phyloP scores from a whole-genome alignment of 2,888 invertebrate genomes.

The Rhodophaea formosa region DNA sequence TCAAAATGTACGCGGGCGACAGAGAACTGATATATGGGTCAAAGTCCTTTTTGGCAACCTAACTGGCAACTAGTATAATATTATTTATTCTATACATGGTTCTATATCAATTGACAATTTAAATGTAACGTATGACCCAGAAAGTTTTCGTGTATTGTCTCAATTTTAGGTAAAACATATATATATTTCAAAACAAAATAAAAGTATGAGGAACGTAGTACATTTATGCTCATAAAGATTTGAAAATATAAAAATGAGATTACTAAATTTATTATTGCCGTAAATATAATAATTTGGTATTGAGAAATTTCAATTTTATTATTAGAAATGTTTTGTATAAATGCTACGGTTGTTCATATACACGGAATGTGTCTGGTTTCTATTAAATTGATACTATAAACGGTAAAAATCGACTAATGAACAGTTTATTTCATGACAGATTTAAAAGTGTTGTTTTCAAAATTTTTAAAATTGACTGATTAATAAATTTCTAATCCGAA shows the following conservation, averaged over 20 bases:
- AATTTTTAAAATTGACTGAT: too few species aligned
- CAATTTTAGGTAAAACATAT: neutral
- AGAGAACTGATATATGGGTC: neutral
- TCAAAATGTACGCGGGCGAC: neutral
- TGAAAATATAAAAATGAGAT: constrained; percentile 1
- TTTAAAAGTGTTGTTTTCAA: too few species aligned
- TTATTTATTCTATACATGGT: constrained; percentile 18
- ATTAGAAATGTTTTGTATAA: neutral
- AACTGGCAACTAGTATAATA: neutral
- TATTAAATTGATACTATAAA: neutral
- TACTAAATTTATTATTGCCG: neutral
- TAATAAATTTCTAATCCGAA: too few species aligned
- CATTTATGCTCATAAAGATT: constrained; percentile 12
- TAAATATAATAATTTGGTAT: neutral
- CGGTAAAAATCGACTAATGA: neutral
- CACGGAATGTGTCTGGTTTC: neutral
- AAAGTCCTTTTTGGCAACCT: neutral
- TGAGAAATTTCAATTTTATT: neutral
- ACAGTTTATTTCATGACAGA: too few species aligned
- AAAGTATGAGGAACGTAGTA: constrained; percentile 10
- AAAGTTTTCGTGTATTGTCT: constrained; percentile 4
- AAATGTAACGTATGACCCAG: constrained; percentile 10
- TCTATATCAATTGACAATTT: constrained; percentile 31
- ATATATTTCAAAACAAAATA: neutral
- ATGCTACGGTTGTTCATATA: neutral